Evolutionary conservation across 2,797 vertebrate genomes (phyloP), one percentile per base, ranked within the genome.

Genomic region (Poeciliopsis gracilis): DNA sequence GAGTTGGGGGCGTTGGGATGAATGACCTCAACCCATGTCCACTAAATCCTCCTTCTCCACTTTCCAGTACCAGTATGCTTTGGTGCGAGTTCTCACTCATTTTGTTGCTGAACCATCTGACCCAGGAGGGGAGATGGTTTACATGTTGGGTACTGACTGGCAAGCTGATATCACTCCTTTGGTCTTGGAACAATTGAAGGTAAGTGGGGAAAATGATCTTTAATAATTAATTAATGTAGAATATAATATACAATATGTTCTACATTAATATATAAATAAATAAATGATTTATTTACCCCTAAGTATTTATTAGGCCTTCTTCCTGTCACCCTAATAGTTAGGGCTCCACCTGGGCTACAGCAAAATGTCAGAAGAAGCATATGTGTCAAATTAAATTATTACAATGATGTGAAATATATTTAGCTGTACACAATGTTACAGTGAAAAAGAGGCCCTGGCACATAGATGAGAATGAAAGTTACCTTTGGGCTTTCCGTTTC

Each of bases 81-180:
- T 94, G 83, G 97, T 99, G 67, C 95, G 97, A 0, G 97, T 99
- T 11, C 97, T 99, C 72, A 99, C 98, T 0, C 97, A 99, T 91
- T 98, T 99, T 16, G 98, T 98, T 57, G 96, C 98, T 0, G 98
- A 99, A 81, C 95, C 96, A 0, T 93, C 96, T 0, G 96, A 97
- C 76, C 53, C 90, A 0, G 95, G 96, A 3, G 96, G 97, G 7
- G 97, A 97, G 82, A 94, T 97, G 85, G 95, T 92, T 77, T 97
- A 96, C 89, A 95, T 99, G 97, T 91, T 99, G 88, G 98, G 97
- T 13, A 88, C 96, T 0, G 98, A 99, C 91, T 99, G 98, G 98
- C 98, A 99, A 86, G 96, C 98, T 0, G 98, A 99, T 90, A 97
- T 99, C 93, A 99, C 98, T 0, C 95, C 97, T 67, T 94, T 99